Base-by-base conservation (phyloP, 2,888 invertebrate species). In the Sarcophaga rosellei region DNA sequence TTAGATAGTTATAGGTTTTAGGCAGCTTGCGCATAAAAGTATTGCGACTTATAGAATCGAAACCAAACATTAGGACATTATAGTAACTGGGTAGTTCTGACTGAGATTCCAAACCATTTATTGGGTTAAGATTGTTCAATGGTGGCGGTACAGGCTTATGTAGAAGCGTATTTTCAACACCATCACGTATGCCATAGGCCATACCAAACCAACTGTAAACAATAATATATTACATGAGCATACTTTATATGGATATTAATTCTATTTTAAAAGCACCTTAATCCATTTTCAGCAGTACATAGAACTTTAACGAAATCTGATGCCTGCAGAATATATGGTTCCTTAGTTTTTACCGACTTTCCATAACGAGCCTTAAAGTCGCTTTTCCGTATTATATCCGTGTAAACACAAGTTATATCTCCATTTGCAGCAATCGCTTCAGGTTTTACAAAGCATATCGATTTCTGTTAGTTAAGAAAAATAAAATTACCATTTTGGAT, bases 1-100 rank as follows among this genome's bases (percentile, higher is more conserved):
- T 95, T 70, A 98, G 91, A 91, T 95, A 96, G 17, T 94, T 94
- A 91, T 96, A 96, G 11, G 96, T 96, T 89, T 95, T 95, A 0
- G 97, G 97, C 89, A 98, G 93, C 90, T 96, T 96, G 21, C 97
- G 94, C 70, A 96, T 95, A 90, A 97, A 97, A 11, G 96, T 96
- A 93, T 97, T 96, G 72, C 96, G 95, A 0, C 98, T 97, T 1
- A 98, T 93, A 0, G 98, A 98, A 93, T 99, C 98, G 89, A 97
- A 96, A 0, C 97, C 98, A 87, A 98, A 95, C 94, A 98, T 97
- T 0, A 98, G 92, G 0, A 98, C 95, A 91, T 97, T 97, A 90
- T 77, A 94, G 45, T 90, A 90, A 0, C 90, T 88, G 5, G 84
- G 73, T 1, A 84, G 72, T 21, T 88, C 87, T 1, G 76, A 83